Evolutionary conservation across 1,140 invertebrate species (phyloP), one percentile per base, ranked within the genome.

Genomic region (Pollicipes pollicipes): DNA sequence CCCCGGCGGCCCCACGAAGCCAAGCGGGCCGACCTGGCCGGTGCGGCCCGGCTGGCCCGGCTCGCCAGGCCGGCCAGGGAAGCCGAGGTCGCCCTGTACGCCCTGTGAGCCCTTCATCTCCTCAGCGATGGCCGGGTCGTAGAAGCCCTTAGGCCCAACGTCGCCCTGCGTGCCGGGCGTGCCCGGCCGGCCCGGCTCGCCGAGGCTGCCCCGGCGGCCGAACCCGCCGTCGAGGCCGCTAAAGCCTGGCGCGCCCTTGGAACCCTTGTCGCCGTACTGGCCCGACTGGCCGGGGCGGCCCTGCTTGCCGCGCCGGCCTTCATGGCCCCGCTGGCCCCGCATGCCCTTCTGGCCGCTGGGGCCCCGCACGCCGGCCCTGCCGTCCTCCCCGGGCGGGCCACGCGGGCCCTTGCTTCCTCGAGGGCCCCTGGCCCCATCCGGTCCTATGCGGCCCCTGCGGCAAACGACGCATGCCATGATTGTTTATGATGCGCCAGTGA

Each of bases 181-280:
- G 10, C 70, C 70, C 3, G 64, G 30, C 13, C 28, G 37, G 27
- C 70, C 70, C 2, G 0, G 70, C 30, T 28, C 70, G 4, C 70
- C 70, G 37, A 28, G 26, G 1, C 4, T n/a, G n/a, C 70, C 70
- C 21, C 66, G 26, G n/a, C 31, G 10, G n/a, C 64, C 64, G 3
- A n/a, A n/a, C 28, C 1, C 6, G 17, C 64, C 64, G n/a, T 31
- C 26, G 1, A 26, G 31, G 10, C 70, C 70, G n/a, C 13, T 13
- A 26, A 70, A 29, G 8, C 70, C 70, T 4, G 58, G 31, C 26
- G n/a, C 35, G 27, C 70, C 70, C 28, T 58, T 70, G 37, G 4
- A 2, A 37, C 70, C 70, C 13, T 58, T 70, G n/a, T 45, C 16
- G n/a, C 69, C 70, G 30, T 29, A 17, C 3, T 66, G 58, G 24